A percentile compares a stretch with the other conserved stretches of the same genome.
These are phyloP conservation scores for Neodontobutis hainanensis DNA, from an alignment of 2,113 vertebrate species.

Conservation along the genomic window DNA sequence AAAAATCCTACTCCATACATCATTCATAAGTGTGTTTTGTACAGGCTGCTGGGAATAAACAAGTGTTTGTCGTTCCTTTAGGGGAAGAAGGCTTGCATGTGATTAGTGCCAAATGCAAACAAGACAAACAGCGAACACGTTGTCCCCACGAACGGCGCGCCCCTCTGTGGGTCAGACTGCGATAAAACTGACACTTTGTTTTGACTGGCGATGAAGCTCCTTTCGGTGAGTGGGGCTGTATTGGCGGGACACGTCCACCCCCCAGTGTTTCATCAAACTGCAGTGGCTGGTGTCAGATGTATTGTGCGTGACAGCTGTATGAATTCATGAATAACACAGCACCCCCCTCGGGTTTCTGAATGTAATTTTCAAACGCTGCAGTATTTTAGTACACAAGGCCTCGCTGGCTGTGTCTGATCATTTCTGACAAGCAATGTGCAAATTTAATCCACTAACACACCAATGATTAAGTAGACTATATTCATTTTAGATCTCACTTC, in stretches of 20 bases:
- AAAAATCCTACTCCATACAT: slow-evolving; percentile 4
- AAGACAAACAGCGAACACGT: slow-evolving; percentile 17
- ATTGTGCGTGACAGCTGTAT: slow-evolving; percentile 48
- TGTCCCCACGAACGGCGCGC: slow-evolving; percentile 2
- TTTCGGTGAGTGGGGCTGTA: slow-evolving; percentile 33
- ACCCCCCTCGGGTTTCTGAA: slow-evolving; percentile 20
- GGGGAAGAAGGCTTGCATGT: slow-evolving; percentile 24
- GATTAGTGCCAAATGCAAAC: slow-evolving; percentile 33
- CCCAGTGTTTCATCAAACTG: slow-evolving; percentile 34
- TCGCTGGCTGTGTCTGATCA: slow-evolving; percentile 14
- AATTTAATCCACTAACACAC: slow-evolving; percentile 25
- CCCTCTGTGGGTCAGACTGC: slow-evolving; percentile 14
- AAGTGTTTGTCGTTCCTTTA: slow-evolving; percentile 3
- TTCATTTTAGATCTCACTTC: not conserved
- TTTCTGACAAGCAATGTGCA: slow-evolving; percentile 18
- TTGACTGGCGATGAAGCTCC: slow-evolving; percentile 40
- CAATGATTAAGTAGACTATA: slow-evolving; percentile 3
- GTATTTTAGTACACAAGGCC: slow-evolving; percentile 11
- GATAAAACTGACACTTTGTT: slow-evolving; percentile 42
- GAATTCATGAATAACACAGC: slow-evolving; percentile 57
- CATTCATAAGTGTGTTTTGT: slow-evolving; percentile 7
- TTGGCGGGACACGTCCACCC: slow-evolving; percentile 17
- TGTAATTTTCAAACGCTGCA: slow-evolving; percentile 21
- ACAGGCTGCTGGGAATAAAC: slow-evolving; percentile 8
- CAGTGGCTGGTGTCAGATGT: slow-evolving; percentile 27